Evolutionary conservation across 1,140 invertebrate genomes (phyloP).

Genomic region (Frieseomelitta varia): DNA sequence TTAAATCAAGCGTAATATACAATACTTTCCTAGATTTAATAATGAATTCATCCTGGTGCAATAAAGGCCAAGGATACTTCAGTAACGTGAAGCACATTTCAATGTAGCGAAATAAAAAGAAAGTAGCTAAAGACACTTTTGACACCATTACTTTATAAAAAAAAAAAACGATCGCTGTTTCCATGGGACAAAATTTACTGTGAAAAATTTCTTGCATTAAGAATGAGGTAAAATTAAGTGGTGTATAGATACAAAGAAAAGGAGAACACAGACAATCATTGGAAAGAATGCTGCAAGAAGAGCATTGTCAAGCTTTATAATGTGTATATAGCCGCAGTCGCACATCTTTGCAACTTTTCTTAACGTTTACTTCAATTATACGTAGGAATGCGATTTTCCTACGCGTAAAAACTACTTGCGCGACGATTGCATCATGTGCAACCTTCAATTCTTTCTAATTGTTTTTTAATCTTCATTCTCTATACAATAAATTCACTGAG

Average conservation of each 20-base stretch:
- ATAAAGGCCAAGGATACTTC: conserved; percentile 17
- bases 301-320: conserved; percentile 55
- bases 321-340: background rate
- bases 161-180: background rate
- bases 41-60: background rate
- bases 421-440: conserved; percentile 35
- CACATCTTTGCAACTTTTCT: conserved; percentile 16
- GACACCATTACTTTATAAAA: conserved; percentile 7
- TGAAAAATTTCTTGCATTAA: background rate
- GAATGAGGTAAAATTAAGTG: conserved; percentile 14
- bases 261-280: conserved; percentile 6
- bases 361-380: conserved; percentile 35
- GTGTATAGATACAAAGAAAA: background rate
- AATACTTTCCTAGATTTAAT: conserved; percentile 24
- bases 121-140: background rate
- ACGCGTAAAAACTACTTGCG: conserved; percentile 31
- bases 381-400: conserved; percentile 44
- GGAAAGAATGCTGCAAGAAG: conserved; percentile 40
- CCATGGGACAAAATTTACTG: background rate
- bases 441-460: conserved; percentile 32
- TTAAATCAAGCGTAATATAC: background rate
- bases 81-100: background rate
- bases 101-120: background rate
- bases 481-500: background rate
- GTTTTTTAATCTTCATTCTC: background rate